Evolutionary conservation across 2,888 invertebrate genomes (phyloP), one percentile per base, ranked within the genome.

Genomic region (Frankliniella fusca): DNA sequence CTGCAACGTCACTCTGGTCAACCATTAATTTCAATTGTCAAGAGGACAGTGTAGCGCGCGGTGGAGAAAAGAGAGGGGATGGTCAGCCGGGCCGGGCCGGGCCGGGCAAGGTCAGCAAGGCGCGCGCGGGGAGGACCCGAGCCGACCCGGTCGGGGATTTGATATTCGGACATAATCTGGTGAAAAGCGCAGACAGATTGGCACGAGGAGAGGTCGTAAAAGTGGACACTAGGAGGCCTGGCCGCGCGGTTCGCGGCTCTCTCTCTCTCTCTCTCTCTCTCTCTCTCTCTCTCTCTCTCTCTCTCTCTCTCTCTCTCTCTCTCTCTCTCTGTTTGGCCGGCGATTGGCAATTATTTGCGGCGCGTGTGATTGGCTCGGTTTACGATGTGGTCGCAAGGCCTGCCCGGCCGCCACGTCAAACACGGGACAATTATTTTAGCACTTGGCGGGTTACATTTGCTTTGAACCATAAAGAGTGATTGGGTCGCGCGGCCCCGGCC

Each of bases 21-120:
- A 23, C 70, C 70, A 76, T 76, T 27, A 76, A 76, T 76, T 76
- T 76, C 70, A 76, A 76, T 76, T 27, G 70, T 76, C 70, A 76
- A 76, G 61, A 61, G 61, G 61, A 61, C 61, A 61, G 61, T 61
- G 61, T 61, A 61, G 61, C 61, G 61, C 54, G 54, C 61, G 61
- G n/a, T 7, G n/a, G 61, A 61, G 61, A 61, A n/a, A n/a, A 38
- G 38, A 38, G 38, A 38, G 38, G 38, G 38, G 38, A 61, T 18
- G n/a, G 61, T 7, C 20, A 61, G 61, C 54, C 18, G 61, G 15
- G 61, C 7, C 20, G 18, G 61, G n/a, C 20, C 18, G 61, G n/a
- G 54, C 12, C 54, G 20, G 61, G 61, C 18, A 61, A 61, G 61
- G 61, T 61, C 61, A 61, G 61, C 70, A 76, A 27, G 27, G 61